Evolutionary conservation across 2,797 vertebrate genomes (phyloP).

Genomic region (Crypturellus tataupa): DNA sequence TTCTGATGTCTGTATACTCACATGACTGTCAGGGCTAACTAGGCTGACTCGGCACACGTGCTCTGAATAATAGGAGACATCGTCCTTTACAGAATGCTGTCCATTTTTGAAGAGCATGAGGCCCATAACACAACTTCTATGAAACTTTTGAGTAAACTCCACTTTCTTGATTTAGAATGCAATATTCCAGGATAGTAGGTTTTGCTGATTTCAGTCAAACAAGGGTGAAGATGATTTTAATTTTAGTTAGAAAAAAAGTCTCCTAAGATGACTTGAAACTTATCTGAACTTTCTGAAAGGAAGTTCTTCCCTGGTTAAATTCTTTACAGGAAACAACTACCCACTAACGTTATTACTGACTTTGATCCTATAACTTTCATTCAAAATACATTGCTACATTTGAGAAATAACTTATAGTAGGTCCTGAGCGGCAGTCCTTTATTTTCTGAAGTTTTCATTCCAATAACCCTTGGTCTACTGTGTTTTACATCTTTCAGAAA

Average conservation of each 20-base stretch:
- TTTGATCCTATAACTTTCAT: neutral
- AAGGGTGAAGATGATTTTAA: neutral
- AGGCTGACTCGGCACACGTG: neutral
- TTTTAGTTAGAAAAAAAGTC: neutral
- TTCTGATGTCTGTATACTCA: too few relatives aligned
- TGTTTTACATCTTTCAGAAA: neutral
- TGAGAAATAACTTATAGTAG: neutral
- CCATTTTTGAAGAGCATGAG: neutral
- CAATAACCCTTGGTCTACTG: neutral
- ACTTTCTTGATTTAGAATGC: neutral
- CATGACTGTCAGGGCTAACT: neutral
- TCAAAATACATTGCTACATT: neutral
- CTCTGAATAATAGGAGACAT: neutral
- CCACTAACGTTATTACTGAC: neutral
- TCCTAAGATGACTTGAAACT: neutral
- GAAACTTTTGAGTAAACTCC: neutral
- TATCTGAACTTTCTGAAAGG: neutral
- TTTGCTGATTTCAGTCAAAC: neutral
- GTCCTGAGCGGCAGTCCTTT: neutral
- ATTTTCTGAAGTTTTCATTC: neutral
- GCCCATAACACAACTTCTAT: neutral
- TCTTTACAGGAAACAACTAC: constrained; percentile 18
- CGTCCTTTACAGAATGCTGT: neutral
- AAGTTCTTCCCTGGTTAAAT: neutral
- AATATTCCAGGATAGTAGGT: neutral